Base-by-base conservation (phyloP, 1,140 invertebrate species). In the Solenopsis invicta region DNA sequence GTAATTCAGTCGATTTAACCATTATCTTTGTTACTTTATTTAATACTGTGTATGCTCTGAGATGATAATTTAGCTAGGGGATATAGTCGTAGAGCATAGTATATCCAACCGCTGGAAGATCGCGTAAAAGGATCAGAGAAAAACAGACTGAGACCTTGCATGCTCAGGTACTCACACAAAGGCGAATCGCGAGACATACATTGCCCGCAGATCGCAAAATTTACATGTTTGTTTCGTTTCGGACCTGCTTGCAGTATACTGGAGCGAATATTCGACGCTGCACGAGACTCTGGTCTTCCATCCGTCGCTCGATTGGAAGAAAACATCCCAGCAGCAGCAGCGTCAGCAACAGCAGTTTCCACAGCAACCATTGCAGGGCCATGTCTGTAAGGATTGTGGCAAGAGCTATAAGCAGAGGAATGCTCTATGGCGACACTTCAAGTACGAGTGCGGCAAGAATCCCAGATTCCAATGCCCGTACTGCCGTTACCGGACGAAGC, bases 391-490 rank as follows among this genome's bases (percentile, higher is more conserved):
- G 24, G 90, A 77, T 41, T 93, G 92, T 34, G 91, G 91, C 34
- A 91, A 92, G 61, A 91, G 92, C 67, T 96, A 96, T 92, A 96
- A 96, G 86, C 95, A 96, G 85, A 95, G 95, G 81, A 94, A 93
- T 48, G 95, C 90, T 41, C 87, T 95, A 0, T 92, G 90, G 89
- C 91, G 89, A 29, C 96, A 97, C 88, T 88, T 95, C 52, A 94
- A 95, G 52, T 96, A 95, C 91, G 96, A 96, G 88, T 97, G 96
- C 87, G 96, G 96, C 50, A 96, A 96, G 75, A 94, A 95, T 90
- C 96, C 96, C 0, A 95, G 96, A n/a, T 96, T 96, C 81, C 94
- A 96, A 86, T 97, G 97, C 91, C 94, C 94, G 18, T 94, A 96
- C 87, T 97, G 96, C 74, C 91, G 95, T 12, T 96, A 96, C 82